Evolutionary conservation across 2,113 vertebrate genomes (phyloP).

Genomic region (Cyprinodon variegatus): DNA sequence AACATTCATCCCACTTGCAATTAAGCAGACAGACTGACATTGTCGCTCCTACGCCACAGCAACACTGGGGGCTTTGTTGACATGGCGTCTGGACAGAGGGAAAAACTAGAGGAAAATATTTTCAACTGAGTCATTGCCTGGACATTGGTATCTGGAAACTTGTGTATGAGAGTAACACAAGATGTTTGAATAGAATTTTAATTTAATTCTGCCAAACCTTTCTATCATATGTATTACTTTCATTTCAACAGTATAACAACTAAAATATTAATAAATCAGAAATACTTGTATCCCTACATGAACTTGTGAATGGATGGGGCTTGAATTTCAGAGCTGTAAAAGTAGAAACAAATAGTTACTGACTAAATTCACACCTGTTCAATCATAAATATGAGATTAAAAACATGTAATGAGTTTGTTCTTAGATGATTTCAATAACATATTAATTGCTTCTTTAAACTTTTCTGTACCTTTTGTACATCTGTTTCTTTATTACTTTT

Average conservation of each 20-base stretch:
- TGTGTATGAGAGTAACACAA: slow-evolving; percentile 67
- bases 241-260: slow-evolving; percentile 9
- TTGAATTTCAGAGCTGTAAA: too few relatives aligned
- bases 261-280: not conserved
- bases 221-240: slow-evolving; percentile 33
- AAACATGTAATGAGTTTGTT: too few relatives aligned
- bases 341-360: too few relatives aligned
- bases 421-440: too few relatives aligned
- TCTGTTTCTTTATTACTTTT: too few relatives aligned
- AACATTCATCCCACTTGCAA: slow-evolving; percentile 82
- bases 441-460: too few relatives aligned
- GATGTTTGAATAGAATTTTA: slow-evolving; percentile 48
- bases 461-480: too few relatives aligned
- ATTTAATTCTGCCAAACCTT: slow-evolving; percentile 25
- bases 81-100: slow-evolving; percentile 74
- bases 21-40: slow-evolving; percentile 82
- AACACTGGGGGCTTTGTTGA: slow-evolving; percentile 83
- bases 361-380: too few relatives aligned
- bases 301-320: too few relatives aligned
- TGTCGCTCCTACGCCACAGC: slow-evolving; percentile 79
- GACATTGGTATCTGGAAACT: slow-evolving; percentile 69
- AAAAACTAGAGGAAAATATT: slow-evolving; percentile 80
- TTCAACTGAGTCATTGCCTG: slow-evolving; percentile 81
- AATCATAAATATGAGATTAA: too few relatives aligned
- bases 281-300: not conserved